Conservation (phyloP, 2,113 vertebrate genomes). For the Gallinago media region DNA sequence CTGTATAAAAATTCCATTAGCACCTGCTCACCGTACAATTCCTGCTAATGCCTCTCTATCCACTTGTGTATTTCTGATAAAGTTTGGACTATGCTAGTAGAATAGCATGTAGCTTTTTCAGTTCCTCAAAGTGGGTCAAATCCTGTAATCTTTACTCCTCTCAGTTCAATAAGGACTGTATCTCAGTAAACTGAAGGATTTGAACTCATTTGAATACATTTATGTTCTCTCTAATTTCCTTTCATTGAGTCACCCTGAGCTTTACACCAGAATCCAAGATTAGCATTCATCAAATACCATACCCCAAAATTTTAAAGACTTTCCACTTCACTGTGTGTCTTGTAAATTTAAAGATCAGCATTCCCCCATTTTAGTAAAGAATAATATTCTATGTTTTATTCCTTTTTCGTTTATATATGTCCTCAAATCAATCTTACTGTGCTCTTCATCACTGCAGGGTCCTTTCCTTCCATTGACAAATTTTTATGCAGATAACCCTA, state of each 20-base stretch:
- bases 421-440: neutral
- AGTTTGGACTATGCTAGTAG: neutral
- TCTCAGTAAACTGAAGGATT: neutral
- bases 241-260: neutral
- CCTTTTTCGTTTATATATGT: neutral
- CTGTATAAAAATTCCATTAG: constrained; percentile 4
- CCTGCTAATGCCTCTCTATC: neutral
- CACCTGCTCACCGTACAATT: neutral
- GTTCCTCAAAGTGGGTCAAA: neutral
- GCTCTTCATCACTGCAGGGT: neutral
- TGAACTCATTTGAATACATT: neutral
- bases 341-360: neutral
- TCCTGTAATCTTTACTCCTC: neutral
- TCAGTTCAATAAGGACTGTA: neutral
- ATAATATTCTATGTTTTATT: neutral
- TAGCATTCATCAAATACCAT: neutral
- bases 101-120: neutral
- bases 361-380: neutral
- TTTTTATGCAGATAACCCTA: neutral
- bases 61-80: neutral
- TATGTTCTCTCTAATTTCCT: neutral
- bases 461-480: neutral
- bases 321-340: neutral
- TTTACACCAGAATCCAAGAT: neutral
- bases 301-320: neutral